phyloP scores from a whole-genome alignment of 2,113 vertebrate genomes.

The Phalacrocorax brasilianus region DNA sequence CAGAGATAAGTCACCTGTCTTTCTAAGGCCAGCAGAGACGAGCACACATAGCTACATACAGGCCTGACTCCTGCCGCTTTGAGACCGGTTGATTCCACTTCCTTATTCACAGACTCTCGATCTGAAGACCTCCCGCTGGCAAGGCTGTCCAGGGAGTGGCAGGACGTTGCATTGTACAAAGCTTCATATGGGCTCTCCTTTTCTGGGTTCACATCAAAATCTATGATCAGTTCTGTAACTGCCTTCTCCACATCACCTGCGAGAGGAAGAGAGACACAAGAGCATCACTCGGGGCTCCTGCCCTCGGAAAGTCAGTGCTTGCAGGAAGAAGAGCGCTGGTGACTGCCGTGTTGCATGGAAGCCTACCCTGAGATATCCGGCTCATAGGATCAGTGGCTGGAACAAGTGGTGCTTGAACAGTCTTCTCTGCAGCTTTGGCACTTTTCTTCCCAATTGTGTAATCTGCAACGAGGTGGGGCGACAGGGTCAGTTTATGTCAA shows the following conservation, averaged over 20 bases:
- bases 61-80: slow-evolving; percentile 71
- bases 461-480: slow-evolving; percentile 67
- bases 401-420: not conserved
- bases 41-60: slow-evolving; percentile 48
- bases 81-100: slow-evolving; percentile 70
- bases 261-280: not conserved
- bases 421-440: slow-evolving; percentile 75
- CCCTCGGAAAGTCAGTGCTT: not conserved
- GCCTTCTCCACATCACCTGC: slow-evolving; percentile 84
- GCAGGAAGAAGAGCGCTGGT: not conserved
- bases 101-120: slow-evolving; percentile 83
- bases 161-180: slow-evolving; percentile 91
- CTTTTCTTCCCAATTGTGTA: slow-evolving; percentile 82
- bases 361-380: slow-evolving; percentile 76
- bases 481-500: not conserved
- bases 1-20: not conserved
- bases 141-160: slow-evolving; percentile 92
- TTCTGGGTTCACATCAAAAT: slow-evolving; percentile 76
- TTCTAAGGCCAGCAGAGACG: not conserved
- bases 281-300: not conserved
- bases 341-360: fast-evolving
- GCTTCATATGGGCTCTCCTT: slow-evolving; percentile 93
- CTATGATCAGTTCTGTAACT: slow-evolving; percentile 81
- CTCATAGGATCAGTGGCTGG: slow-evolving; percentile 30
- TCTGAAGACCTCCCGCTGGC: slow-evolving; percentile 92